Evolutionary conservation across 2,113 vertebrate species (phyloP).

Genomic region (Australoheros scitulus): DNA sequence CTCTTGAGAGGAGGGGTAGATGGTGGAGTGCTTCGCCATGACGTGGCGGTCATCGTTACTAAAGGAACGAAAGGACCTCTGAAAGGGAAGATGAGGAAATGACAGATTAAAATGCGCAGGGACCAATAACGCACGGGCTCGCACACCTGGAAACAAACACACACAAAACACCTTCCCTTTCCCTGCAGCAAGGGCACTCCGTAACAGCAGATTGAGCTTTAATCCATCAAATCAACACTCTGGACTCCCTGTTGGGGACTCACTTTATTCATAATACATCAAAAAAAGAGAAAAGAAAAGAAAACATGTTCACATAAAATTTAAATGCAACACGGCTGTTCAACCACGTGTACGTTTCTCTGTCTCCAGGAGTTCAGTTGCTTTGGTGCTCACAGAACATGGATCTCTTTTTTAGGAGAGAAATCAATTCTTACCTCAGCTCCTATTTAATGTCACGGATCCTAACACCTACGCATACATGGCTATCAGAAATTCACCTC

Average conservation of each 20-base stretch:
- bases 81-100: conserved; percentile 28
- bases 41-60: conserved; percentile 98
- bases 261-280: not conserved
- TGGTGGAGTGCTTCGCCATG: conserved; percentile 98
- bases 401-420: conserved; percentile 18
- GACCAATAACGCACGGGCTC: not conserved
- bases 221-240: conserved; percentile 1
- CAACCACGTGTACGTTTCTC: not conserved
- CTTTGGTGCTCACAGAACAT: conserved; percentile 6
- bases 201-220: not conserved
- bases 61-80: conserved; percentile 99
- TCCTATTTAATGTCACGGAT: conserved; percentile 32
- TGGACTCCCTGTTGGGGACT: not conserved
- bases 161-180: not conserved
- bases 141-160: not conserved
- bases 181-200: not conserved
- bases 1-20: conserved; percentile 96
- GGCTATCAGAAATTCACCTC: conserved; percentile 27
- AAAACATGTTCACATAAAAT: not conserved
- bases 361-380: not conserved
- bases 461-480: conserved; percentile 14
- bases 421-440: conserved; percentile 42
- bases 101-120: not conserved
- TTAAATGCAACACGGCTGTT: not conserved
- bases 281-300: not conserved